These are phyloP conservation scores for Nineta flava DNA, from an alignment of 2,888 invertebrate genomes.

Conservation along the genomic window DNA sequence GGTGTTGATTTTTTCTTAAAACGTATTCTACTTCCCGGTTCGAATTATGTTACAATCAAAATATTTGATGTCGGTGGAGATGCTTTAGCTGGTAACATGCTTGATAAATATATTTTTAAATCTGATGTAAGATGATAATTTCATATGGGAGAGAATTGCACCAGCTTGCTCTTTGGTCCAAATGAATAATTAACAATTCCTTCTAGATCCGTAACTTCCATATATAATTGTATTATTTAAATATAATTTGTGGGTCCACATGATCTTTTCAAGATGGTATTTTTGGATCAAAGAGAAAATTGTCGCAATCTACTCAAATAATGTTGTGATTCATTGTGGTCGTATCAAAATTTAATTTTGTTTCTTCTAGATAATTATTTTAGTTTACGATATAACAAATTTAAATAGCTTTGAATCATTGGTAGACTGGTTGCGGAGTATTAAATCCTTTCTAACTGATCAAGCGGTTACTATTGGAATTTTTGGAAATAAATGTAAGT, in stretches of 20 bases:
- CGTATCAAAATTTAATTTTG: no score
- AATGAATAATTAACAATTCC: no score
- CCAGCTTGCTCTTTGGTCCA: no score
- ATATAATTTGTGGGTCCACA: no score
- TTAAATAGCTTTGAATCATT: slow-evolving; percentile 63
- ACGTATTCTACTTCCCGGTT: slow-evolving; percentile 36
- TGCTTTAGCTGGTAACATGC: slow-evolving; percentile 58
- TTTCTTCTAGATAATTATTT: slow-evolving; percentile 47
- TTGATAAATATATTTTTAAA: slow-evolving; percentile 55
- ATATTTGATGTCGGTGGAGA: slow-evolving; percentile 77
- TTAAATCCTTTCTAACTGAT: slow-evolving; percentile 29
- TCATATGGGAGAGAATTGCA: no score
- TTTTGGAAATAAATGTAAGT: slow-evolving; percentile 49
- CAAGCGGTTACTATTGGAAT: slow-evolving; percentile 38
- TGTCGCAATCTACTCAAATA: no score
- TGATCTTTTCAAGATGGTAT: no score
- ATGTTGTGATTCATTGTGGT: no score
- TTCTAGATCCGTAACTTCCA: no score
- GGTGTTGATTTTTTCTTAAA: slow-evolving; percentile 60
- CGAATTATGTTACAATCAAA: slow-evolving; percentile 47
- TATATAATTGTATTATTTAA: no score
- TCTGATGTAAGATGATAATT: slow-evolving; percentile 43
- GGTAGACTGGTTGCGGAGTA: slow-evolving; percentile 48
- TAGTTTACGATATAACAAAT: slow-evolving; percentile 76
- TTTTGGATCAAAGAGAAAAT: no score